Conservation (phyloP, 2,113 vertebrate species). For the Odocoileus virginianus region DNA sequence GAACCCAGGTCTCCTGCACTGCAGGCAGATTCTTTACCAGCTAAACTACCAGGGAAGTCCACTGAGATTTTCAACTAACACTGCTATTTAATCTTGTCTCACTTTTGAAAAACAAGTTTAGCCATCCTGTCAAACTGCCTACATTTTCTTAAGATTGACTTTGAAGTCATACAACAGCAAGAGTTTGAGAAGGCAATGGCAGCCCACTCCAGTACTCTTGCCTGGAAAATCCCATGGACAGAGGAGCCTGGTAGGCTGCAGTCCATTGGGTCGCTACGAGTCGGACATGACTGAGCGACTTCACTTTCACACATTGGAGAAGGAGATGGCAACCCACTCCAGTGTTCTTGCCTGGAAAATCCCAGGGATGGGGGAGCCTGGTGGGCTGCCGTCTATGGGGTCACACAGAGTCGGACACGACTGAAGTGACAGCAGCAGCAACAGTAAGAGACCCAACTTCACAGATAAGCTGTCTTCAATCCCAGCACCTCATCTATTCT, state of each 20-base stretch:
- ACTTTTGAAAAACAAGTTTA: conserved; percentile 51
- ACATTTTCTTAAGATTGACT: conserved; percentile 29
- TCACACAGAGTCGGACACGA: too few relatives aligned
- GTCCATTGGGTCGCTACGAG: too few relatives aligned
- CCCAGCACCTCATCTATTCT: conserved; percentile 33
- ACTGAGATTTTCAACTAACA: neutral
- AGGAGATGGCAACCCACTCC: too few relatives aligned
- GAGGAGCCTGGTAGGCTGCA: too few relatives aligned
- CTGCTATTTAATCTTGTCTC: conserved; percentile 48
- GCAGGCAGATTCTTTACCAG: neutral
- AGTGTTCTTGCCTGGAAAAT: too few relatives aligned
- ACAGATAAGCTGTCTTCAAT: conserved; percentile 43
- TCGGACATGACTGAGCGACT: too few relatives aligned
- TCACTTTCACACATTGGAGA: too few relatives aligned
- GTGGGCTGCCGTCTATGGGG: too few relatives aligned
- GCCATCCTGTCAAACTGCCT: neutral
- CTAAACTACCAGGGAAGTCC: neutral
- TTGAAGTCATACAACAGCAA: conserved; percentile 34
- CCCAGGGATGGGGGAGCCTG: too few relatives aligned
- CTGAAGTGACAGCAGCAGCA: neutral
- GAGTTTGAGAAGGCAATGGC: neutral
- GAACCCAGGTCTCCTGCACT: neutral
- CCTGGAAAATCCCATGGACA: too few relatives aligned
- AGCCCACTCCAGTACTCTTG: too few relatives aligned
- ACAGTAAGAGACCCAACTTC: neutral